Conservation (phyloP, 2,797 vertebrate genomes). For the Capromys pilorides region DNA sequence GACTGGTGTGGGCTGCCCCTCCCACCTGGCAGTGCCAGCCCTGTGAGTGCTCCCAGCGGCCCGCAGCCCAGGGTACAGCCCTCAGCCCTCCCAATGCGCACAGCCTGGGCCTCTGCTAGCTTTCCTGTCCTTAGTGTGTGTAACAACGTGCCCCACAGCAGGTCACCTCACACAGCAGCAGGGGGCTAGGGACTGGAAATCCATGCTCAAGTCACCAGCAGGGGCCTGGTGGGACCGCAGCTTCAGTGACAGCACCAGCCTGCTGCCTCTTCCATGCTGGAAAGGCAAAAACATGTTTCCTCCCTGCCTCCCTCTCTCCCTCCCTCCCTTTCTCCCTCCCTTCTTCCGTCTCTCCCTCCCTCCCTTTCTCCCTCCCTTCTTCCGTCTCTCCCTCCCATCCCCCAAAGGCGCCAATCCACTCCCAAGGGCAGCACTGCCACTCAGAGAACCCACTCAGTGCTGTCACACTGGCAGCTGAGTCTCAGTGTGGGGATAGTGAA, state of each 20-base stretch:
- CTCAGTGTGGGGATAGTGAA: background rate
- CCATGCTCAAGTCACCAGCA: background rate
- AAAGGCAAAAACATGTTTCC: background rate
- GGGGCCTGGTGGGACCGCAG: background rate
- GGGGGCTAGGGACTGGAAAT: background rate
- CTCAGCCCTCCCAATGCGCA: background rate
- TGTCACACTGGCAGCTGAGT: background rate
- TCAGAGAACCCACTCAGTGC: background rate
- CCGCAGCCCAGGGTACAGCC: background rate
- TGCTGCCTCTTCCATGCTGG: background rate
- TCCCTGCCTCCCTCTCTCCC: no score
- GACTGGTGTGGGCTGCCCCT: background rate
- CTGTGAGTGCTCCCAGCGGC: background rate
- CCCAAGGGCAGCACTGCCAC: background rate
- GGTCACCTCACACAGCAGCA: background rate
- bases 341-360: no score
- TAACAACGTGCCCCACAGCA: background rate
- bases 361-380: no score
- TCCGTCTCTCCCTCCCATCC: background rate
- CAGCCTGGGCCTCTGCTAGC: background rate
- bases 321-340: no score
- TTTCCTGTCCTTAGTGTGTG: background rate
- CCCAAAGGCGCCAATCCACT: background rate
- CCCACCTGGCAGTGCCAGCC: fast-evolving
- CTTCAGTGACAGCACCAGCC: background rate